These are phyloP conservation scores for Diuraphis noxia DNA, from an alignment of 1,140 invertebrate genomes.

Conservation along the genomic window DNA sequence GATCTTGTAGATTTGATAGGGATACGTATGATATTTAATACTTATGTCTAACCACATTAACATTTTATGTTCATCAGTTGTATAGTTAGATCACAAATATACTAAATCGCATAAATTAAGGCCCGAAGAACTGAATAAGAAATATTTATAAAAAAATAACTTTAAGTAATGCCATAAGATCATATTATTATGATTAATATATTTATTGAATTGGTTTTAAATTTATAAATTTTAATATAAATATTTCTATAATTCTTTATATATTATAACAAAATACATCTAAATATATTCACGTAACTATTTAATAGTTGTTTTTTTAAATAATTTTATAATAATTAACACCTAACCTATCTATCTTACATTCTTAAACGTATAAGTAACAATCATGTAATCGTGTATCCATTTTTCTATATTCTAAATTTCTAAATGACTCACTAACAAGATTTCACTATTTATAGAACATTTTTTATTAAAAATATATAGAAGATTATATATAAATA, in stretches of 20 bases:
- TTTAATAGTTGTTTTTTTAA: not conserved
- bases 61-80: not conserved
- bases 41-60: not conserved
- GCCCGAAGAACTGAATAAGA: not conserved
- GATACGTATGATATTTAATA: not conserved
- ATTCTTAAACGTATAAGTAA: not conserved
- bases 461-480: not conserved
- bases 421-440: not conserved
- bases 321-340: not conserved
- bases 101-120: not conserved
- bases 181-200: not conserved
- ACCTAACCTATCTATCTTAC: not conserved
- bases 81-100: not conserved
- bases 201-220: not conserved
- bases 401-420: not conserved
- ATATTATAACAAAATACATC: too few relatives aligned
- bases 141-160: not conserved
- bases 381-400: too few relatives aligned
- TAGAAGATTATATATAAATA: not conserved
- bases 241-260: not conserved
- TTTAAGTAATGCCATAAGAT: not conserved
- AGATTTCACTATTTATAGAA: not conserved
- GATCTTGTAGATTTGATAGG: not conserved
- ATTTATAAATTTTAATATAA: not conserved
- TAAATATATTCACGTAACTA: not conserved